A percentile compares a stretch with the other conserved stretches of the same genome.
phyloP scores from a whole-genome alignment of 2,113 vertebrate genomes.

The Tragulus kanchil region DNA sequence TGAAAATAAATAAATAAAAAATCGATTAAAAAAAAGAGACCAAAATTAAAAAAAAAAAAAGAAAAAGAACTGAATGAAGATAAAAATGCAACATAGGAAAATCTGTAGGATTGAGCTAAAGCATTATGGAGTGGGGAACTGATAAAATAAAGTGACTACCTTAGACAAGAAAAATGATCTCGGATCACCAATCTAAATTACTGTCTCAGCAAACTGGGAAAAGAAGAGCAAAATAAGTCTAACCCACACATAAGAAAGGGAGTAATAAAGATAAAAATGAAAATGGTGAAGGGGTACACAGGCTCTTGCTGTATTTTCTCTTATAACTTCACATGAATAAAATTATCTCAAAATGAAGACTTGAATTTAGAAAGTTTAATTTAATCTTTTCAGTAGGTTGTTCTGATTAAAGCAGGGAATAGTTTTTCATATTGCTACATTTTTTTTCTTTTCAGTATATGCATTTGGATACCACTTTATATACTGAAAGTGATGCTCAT shows the following conservation, averaged over 20 bases:
- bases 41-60: too few relatives aligned
- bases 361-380: neutral
- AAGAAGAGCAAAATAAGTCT: neutral
- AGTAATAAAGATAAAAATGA: neutral
- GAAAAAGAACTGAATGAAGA: neutral
- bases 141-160: neutral
- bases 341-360: neutral
- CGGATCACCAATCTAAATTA: neutral
- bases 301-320: neutral
- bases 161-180: neutral
- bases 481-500: constrained; percentile 85
- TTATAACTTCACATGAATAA: neutral
- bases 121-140: neutral
- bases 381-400: constrained; percentile 1
- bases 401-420: neutral
- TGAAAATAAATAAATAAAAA: too few relatives aligned
- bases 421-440: constrained; percentile 48
- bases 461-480: constrained; percentile 87
- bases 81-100: neutral
- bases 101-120: neutral
- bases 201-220: neutral
- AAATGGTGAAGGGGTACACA: neutral
- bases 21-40: too few relatives aligned
- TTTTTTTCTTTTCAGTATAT: constrained; percentile 84
- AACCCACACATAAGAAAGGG: neutral